Base-by-base conservation (phyloP, 2,888 invertebrate species). In the Machimus atricapillus region DNA sequence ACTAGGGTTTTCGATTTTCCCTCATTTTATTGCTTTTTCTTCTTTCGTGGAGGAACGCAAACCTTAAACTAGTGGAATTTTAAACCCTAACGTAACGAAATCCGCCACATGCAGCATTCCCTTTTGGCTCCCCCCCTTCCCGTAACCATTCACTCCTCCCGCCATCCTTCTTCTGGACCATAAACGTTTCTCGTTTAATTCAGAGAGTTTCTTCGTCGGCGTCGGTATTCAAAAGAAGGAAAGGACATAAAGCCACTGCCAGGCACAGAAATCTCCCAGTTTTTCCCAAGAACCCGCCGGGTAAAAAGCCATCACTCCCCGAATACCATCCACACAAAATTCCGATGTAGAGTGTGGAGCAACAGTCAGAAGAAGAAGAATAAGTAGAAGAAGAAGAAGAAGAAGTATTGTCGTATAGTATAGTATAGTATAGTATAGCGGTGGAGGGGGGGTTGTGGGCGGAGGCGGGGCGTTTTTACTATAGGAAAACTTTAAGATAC, bases 171-270 rank as follows among this genome's bases (percentile, higher is more conserved):
- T 43, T 43, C 2, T 43, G 43, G 12, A 12, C 43, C 12, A 12
- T 9, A 14, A 52, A 16, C n/a, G 5, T 52, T 5, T 52, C 52
- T 52, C n/a, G 1, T 16, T 52, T 2, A 9, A 52, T 52, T 52
- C 52, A 19, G 7, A 52, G n/a, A 46, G 43, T 40, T 40, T 40
- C 43, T 46, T 16, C 43, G 14, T 46, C 43, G 43, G 12, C 43
- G 43, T 46, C 14, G 76, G 0, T 31, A 12, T 76, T 31, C 34
- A 79, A 79, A 79, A 79, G 52, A 79, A 52, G 52, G 43, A 46
- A 31, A 79, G 43, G 46, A 79, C n/a, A 79, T 46, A 43, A 79
- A 46, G 78, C n/a, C 43, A 78, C 43, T 79, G 78, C 78, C 46
- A 79, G 79, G 79, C 79, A 79, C 79, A 79, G 79, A 46, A 79